phyloP scores from a whole-genome alignment of 2,888 invertebrate species.

The Dorcus parallelipipedus region DNA sequence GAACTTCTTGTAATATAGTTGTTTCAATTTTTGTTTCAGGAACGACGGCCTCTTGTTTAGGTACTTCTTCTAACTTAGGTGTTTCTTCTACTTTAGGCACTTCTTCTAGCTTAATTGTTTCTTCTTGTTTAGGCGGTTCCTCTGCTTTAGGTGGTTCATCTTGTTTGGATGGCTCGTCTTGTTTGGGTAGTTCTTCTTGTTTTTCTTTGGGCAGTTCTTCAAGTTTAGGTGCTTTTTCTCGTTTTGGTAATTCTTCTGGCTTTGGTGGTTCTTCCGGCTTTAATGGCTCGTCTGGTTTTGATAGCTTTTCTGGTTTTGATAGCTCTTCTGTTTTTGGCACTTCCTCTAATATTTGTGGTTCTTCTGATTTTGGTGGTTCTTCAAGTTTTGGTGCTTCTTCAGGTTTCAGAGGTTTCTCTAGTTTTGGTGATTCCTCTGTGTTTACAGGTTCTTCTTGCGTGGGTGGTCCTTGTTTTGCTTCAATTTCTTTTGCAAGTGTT shows the following conservation, averaged over 20 bases:
- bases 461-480: constrained; percentile 17
- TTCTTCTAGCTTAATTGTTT: constrained; percentile 7
- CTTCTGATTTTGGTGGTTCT: constrained; percentile 37
- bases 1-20: constrained; percentile 1
- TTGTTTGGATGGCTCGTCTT: too few species aligned
- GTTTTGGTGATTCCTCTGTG: not conserved
- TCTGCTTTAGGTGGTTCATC: not conserved
- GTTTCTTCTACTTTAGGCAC: constrained; percentile 15
- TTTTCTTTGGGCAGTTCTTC: too few species aligned
- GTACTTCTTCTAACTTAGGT: constrained; percentile 1
- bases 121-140: not conserved
- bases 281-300: not conserved
- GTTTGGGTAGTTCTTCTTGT: too few species aligned
- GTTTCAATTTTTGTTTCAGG: constrained; percentile 13
- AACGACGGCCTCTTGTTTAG: constrained; percentile 38
- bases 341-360: constrained; percentile 30
- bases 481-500: not conserved
- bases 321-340: not conserved
- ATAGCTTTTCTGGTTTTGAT: constrained; percentile 2
- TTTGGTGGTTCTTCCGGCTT: constrained; percentile 14
- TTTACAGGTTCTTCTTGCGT: constrained; percentile 18
- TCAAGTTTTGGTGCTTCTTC: constrained; percentile 32
- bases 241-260: constrained; percentile 4
- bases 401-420: constrained; percentile 13
- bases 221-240: not conserved